Base-by-base conservation (phyloP, 2,797 vertebrate species). In the Eleutherodactylus coqui region DNA sequence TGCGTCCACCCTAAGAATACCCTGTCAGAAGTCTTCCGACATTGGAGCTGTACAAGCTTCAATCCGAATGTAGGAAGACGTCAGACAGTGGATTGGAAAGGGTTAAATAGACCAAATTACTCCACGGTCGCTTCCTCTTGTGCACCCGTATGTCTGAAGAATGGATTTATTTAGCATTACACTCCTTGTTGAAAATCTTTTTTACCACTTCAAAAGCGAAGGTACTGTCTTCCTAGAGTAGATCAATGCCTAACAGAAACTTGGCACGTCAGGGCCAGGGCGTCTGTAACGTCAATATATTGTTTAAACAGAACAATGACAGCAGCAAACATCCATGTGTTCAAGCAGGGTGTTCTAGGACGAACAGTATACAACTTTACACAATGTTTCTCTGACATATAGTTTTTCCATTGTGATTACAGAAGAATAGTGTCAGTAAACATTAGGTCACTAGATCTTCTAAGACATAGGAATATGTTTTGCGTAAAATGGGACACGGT, bases 221-320 rank as follows among this genome's bases (percentile, higher is more conserved):
- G 17, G 27, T 16, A 32, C 16, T 64, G n/a, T 60, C 53, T 41
- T 58, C 14, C 8, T 24, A 43, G 21, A 43, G 53, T 45, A 64
- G 78, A 14, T 70, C 14, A 51, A 64, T 67, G 19, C 29, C 79
- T 79, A 32, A 62, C 45, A 82, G 79, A 82, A 67, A 82, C 79
- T 70, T 82, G 62, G 79, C 60, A 82, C 29, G 49, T 34, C 27
- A 41, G 43, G 70, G 45, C 27, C 29, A 24, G 27, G 17, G 62
- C 32, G 62, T 34, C 62, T 69, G 79, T 51, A 79, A 79, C 36
- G 19, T 47, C 78, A 79, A 64, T 79, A 69, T 82, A 51, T 82
- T 82, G 49, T 51, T 69, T 64, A 81, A 67, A 67, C 29, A 82
- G 62, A 70, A 70, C 79, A 82, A 82, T 82, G 62, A 82, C 41